Conservation (phyloP, 2,113 vertebrate species). For the Chiloscyllium plagiosum region DNA sequence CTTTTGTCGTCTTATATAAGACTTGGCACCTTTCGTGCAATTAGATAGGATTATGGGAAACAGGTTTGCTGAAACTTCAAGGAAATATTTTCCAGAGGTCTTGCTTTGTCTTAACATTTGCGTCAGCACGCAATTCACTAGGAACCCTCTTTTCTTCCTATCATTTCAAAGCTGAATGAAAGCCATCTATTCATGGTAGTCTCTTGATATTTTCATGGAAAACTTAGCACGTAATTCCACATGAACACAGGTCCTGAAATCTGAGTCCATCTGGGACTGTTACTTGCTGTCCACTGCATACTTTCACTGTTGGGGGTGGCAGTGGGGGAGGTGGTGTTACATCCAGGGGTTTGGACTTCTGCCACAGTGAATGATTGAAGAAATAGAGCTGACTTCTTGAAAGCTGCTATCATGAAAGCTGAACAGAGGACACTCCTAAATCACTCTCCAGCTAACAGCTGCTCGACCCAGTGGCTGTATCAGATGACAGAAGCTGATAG, state of each 20-base stretch:
- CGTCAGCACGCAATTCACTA: constrained; percentile 44
- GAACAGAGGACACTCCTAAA: constrained; percentile 19
- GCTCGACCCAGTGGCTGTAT: constrained; percentile 46
- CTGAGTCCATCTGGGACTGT: constrained; percentile 40
- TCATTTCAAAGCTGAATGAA: constrained; percentile 48
- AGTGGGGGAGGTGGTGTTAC: not conserved
- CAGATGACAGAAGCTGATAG: constrained; percentile 47
- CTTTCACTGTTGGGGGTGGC: constrained; percentile 35
- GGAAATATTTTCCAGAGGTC: constrained; percentile 49
- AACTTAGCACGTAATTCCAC: constrained; percentile 46
- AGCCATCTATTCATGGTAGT: constrained; percentile 45
- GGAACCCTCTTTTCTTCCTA: constrained; percentile 46
- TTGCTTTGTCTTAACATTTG: constrained; percentile 48
- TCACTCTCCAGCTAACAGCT: constrained; percentile 26
- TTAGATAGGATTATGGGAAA: constrained; percentile 40
- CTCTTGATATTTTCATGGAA: constrained; percentile 46
- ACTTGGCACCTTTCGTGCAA: constrained; percentile 42
- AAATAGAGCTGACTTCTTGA: constrained; percentile 42
- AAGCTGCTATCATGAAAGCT: constrained; percentile 8
- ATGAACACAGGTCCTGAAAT: constrained; percentile 47
- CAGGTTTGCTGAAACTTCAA: constrained; percentile 43
- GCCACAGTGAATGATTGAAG: constrained; percentile 44
- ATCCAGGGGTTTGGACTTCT: constrained; percentile 38
- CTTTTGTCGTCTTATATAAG: constrained; percentile 35
- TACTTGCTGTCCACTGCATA: constrained; percentile 47